These are phyloP conservation scores for Gobionotothen gibberifrons DNA, from an alignment of 2,797 vertebrate genomes.

Conservation along the genomic window DNA sequence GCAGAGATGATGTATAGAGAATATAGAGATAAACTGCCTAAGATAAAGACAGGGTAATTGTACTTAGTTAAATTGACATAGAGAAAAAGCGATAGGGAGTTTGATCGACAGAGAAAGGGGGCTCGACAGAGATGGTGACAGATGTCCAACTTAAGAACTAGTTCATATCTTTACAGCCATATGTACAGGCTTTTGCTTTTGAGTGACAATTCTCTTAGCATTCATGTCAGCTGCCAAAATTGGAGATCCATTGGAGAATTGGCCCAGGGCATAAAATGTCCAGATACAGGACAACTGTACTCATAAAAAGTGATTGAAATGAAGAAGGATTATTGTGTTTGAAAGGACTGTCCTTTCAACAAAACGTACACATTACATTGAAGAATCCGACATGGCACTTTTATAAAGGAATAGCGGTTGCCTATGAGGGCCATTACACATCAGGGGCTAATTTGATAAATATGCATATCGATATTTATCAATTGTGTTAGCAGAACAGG, in stretches of 20 bases:
- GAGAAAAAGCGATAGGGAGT: slow-evolving; percentile 18
- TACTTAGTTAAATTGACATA: slow-evolving; percentile 33
- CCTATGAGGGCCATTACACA: no score
- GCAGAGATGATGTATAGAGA: slow-evolving; percentile 24
- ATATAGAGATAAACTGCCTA: slow-evolving; percentile 9
- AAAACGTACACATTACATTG: background rate
- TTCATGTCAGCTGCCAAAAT: slow-evolving; percentile 35
- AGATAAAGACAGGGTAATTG: slow-evolving; percentile 23
- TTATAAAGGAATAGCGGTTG: background rate
- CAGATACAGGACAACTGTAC: background rate
- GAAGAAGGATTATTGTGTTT: slow-evolving; percentile 7
- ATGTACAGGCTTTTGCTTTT: slow-evolving; percentile 29
- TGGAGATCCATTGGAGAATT: slow-evolving; percentile 24
- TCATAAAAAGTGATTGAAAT: slow-evolving; percentile 10
- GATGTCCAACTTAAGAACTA: slow-evolving; percentile 40
- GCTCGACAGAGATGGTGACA: slow-evolving; percentile 42
- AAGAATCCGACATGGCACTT: background rate
- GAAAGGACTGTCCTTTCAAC: background rate
- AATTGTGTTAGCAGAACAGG: no score
- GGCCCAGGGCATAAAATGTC: slow-evolving; percentile 8
- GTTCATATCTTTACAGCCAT: slow-evolving; percentile 29
- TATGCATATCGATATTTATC: no score
- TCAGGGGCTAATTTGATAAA: no score
- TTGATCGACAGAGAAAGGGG: slow-evolving; percentile 15
- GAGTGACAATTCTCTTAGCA: slow-evolving; percentile 49